These are phyloP conservation scores for Sternarchorhynchus goeldii DNA, from an alignment of 2,797 vertebrate genomes.

Conservation along the genomic window DNA sequence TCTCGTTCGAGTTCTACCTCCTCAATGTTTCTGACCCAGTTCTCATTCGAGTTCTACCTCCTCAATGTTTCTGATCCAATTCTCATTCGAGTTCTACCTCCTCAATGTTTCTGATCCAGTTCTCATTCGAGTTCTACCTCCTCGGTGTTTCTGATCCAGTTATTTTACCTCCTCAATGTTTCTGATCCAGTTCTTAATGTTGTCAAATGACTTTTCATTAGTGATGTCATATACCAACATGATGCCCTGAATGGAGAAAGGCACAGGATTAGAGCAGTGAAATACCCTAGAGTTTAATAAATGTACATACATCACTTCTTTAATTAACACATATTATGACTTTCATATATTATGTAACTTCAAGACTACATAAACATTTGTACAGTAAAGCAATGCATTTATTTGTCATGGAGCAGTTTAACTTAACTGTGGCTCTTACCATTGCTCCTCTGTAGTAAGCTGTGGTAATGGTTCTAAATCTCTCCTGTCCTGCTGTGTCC, in stretches of 20 bases:
- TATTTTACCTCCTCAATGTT: slow-evolving; percentile 93
- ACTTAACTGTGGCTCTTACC: slow-evolving; percentile 72
- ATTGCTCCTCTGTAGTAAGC: slow-evolving; percentile 98
- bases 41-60: slow-evolving; percentile 85
- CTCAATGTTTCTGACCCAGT: slow-evolving; percentile 9
- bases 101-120: slow-evolving; percentile 99
- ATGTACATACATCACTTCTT: too few relatives aligned
- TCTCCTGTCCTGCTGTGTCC: slow-evolving; percentile 97
- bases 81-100: slow-evolving; percentile 74
- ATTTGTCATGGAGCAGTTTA: neutral
- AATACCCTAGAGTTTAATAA: too few relatives aligned
- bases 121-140: slow-evolving; percentile 69
- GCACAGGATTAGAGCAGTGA: neutral
- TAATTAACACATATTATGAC: too few relatives aligned
- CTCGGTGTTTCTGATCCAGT: slow-evolving; percentile 12
- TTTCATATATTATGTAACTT: too few relatives aligned
- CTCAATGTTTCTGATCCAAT: slow-evolving; percentile 99
- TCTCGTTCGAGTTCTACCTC: slow-evolving; percentile 69
- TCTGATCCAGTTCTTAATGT: slow-evolving; percentile 98
- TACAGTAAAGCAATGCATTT: neutral
- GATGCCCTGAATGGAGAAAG: slow-evolving; percentile 80
- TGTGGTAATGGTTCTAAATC: slow-evolving; percentile 97
- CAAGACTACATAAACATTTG: neutral
- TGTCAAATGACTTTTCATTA: slow-evolving; percentile 98
- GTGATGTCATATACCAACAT: slow-evolving; percentile 98